Percentiles rank a stretch among this genome's conserved stretches.
Conservation (phyloP, 1,140 invertebrate genomes). For the Drosophila azteca region DNA sequence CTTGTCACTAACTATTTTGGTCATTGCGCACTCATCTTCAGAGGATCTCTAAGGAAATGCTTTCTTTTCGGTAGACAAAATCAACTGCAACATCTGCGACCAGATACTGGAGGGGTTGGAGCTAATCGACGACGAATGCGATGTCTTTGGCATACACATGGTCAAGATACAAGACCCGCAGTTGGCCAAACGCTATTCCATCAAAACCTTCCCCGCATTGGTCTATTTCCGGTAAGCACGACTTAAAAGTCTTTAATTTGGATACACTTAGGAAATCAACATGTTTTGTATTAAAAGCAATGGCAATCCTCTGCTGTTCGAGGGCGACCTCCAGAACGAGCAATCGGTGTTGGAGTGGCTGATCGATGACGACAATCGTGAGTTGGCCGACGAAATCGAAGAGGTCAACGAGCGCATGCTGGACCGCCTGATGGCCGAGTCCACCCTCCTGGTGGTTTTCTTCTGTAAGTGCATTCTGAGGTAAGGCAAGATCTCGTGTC, state of each 20-base stretch:
- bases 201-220: slow-evolving; percentile 96
- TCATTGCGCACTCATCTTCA: not conserved
- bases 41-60: not conserved
- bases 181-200: slow-evolving; percentile 95
- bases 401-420: slow-evolving; percentile 96
- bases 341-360: slow-evolving; percentile 96
- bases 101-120: slow-evolving; percentile 95
- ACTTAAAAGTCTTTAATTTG: too few species aligned
- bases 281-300: slow-evolving; percentile 84
- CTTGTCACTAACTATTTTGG: slow-evolving; percentile 15
- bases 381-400: slow-evolving; percentile 97
- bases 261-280: too few species aligned
- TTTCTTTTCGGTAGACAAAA: slow-evolving; percentile 88
- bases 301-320: slow-evolving; percentile 96
- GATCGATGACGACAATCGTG: slow-evolving; percentile 96
- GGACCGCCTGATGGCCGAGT: slow-evolving; percentile 93
- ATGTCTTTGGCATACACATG: slow-evolving; percentile 96
- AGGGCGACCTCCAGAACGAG: slow-evolving; percentile 96
- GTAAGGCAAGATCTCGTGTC: too few species aligned
- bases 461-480: slow-evolving; percentile 90
- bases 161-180: slow-evolving; percentile 97
- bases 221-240: slow-evolving; percentile 91
- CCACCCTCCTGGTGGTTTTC: slow-evolving; percentile 94
- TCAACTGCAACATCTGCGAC: slow-evolving; percentile 96
- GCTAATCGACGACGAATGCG: slow-evolving; percentile 96